phyloP scores from a whole-genome alignment of 2,888 invertebrate genomes.

The Caenorhabditis sulstoni region DNA sequence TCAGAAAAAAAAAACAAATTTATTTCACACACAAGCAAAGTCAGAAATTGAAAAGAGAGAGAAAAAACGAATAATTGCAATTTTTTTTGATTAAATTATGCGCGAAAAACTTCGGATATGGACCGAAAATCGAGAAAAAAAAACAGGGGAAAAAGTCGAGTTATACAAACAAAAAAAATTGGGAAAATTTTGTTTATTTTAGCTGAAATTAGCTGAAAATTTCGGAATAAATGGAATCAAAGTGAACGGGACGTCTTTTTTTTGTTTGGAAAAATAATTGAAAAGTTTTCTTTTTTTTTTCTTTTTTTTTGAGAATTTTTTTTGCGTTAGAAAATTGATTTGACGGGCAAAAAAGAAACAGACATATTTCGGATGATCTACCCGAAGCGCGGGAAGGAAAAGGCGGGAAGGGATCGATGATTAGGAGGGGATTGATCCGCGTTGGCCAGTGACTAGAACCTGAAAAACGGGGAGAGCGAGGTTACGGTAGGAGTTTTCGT shows the following conservation, averaged over 20 bases:
- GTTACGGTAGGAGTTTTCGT: no score
- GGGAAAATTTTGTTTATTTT: background rate
- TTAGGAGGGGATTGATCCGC: constrained; percentile 55
- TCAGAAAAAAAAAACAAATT: no score
- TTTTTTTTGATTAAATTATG: background rate
- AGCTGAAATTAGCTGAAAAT: background rate
- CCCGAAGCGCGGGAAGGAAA: background rate
- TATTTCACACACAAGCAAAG: no score
- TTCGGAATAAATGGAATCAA: no score
- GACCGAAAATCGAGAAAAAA: constrained; percentile 7
- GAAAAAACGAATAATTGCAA: no score
- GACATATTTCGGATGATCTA: no score
- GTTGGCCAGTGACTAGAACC: constrained; percentile 54
- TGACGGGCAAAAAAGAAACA: no score
- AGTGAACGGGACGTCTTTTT: no score
- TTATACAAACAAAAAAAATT: constrained; percentile 13
- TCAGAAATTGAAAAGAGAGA: background rate
- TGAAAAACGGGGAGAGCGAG: constrained; percentile 14
- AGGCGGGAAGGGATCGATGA: background rate
- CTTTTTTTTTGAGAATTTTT: no score
- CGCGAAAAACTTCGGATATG: constrained; percentile 4
- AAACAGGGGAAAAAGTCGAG: background rate
- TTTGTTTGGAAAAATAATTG: no score
- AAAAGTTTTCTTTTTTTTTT: no score
- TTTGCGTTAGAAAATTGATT: no score